These are phyloP conservation scores for Cepphus grylle DNA, from an alignment of 2,113 vertebrate species.

Conservation along the genomic window DNA sequence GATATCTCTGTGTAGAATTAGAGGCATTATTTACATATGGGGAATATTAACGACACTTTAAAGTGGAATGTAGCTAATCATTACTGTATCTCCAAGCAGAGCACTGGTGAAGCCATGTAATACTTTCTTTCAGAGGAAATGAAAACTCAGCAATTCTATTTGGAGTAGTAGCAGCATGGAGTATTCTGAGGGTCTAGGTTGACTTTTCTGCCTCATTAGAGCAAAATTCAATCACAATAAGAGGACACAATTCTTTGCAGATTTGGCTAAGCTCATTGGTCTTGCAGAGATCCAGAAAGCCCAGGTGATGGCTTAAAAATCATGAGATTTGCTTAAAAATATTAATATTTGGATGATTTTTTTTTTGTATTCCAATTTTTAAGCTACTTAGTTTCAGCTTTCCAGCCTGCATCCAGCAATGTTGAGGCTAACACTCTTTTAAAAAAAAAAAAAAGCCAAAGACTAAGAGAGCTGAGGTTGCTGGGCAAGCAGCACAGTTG, in stretches of 20 bases:
- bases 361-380: not conserved
- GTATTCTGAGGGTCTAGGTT: not conserved
- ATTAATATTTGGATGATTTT: not conserved
- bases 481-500: not conserved
- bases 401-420: not conserved
- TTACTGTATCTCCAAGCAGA: not conserved
- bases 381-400: not conserved
- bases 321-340: not conserved
- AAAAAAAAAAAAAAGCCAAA: not conserved
- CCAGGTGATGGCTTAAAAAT: not conserved
- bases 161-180: not conserved
- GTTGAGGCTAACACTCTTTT: not conserved
- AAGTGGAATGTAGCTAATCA: conserved; percentile 4
- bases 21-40: conserved; percentile 8
- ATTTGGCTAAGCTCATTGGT: not conserved
- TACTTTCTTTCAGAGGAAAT: not conserved
- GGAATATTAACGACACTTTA: conserved; percentile 16
- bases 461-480: not conserved
- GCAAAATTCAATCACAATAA: not conserved
- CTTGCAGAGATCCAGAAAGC: not conserved
- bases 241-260: not conserved
- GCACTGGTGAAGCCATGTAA: not conserved
- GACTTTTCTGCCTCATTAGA: not conserved
- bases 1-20: not conserved
- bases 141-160: conserved; percentile 14